Percentiles rank a stretch among this genome's conserved stretches.
These are phyloP conservation scores for Malurus elegans DNA, from an alignment of 2,113 vertebrate species.

Conservation along the genomic window DNA sequence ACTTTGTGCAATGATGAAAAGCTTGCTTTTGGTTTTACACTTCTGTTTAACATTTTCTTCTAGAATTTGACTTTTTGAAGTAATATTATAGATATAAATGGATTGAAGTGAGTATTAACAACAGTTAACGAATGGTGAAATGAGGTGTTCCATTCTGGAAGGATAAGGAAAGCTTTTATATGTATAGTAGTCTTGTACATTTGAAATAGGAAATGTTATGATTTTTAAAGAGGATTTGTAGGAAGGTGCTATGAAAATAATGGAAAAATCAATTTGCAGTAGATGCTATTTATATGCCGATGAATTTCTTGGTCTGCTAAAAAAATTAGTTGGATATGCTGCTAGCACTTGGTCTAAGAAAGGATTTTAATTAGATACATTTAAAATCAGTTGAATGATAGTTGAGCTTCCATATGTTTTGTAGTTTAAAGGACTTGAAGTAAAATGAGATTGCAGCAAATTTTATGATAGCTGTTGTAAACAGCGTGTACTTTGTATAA, in stretches of 20 bases:
- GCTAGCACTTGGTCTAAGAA: background rate
- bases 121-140: background rate
- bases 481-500: background rate
- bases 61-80: constrained; percentile 49
- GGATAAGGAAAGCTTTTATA: background rate
- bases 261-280: background rate
- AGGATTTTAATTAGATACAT: background rate
- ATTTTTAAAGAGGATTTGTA: background rate
- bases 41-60: constrained; percentile 25
- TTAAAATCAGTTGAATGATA: background rate
- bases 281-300: background rate
- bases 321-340: background rate
- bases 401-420: background rate
- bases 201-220: background rate
- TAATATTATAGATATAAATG: constrained; percentile 27
- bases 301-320: background rate
- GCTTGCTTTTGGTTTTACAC: constrained; percentile 42
- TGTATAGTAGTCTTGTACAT: background rate
- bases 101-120: constrained; percentile 12
- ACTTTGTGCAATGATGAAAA: constrained; percentile 15
- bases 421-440: background rate
- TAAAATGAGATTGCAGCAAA: background rate
- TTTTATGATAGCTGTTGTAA: background rate
- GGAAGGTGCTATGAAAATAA: background rate
- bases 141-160: background rate